These are phyloP conservation scores for Campylomormyrus tamandua DNA, from an alignment of 2,113 vertebrate genomes.

Conservation along the genomic window DNA sequence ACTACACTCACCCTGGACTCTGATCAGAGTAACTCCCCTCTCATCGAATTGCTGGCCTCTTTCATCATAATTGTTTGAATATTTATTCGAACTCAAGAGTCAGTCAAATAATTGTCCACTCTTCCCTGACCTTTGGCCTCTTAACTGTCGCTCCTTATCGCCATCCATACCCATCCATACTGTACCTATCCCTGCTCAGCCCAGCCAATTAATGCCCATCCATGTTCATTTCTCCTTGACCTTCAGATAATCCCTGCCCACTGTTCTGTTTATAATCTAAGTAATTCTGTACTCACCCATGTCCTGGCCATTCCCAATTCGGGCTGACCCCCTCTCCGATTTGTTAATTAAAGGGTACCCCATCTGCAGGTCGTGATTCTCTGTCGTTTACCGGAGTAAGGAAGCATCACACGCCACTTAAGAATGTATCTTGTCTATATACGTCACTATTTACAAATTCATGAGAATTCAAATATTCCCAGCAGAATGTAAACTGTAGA, in stretches of 20 bases:
- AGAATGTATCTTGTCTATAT: constrained; percentile 3
- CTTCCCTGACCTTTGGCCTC: neutral
- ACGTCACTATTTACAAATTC: constrained; percentile 34
- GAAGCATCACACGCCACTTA: neutral
- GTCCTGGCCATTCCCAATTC: neutral
- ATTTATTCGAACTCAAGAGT: neutral
- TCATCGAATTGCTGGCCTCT: neutral
- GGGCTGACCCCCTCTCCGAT: neutral
- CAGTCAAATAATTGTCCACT: neutral
- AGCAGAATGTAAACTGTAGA: constrained; percentile 67
- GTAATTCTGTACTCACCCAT: constrained; percentile 28
- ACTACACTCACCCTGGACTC: neutral
- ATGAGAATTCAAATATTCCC: constrained; percentile 66
- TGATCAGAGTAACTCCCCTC: neutral
- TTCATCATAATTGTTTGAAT: neutral
- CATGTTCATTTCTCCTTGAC: neutral
- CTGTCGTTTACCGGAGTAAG: neutral
- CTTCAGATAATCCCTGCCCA: neutral
- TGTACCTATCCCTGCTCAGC: neutral
- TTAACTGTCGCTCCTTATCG: neutral
- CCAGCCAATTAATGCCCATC: neutral
- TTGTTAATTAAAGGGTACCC: neutral
- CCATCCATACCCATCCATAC: neutral
- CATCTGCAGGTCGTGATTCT: constrained; percentile 7
- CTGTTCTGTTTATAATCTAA: neutral